A percentile compares a stretch with the other conserved stretches of the same genome.
These are phyloP conservation scores for Nomada fabriciana DNA, from an alignment of 2,888 invertebrate genomes.

Conservation along the genomic window DNA sequence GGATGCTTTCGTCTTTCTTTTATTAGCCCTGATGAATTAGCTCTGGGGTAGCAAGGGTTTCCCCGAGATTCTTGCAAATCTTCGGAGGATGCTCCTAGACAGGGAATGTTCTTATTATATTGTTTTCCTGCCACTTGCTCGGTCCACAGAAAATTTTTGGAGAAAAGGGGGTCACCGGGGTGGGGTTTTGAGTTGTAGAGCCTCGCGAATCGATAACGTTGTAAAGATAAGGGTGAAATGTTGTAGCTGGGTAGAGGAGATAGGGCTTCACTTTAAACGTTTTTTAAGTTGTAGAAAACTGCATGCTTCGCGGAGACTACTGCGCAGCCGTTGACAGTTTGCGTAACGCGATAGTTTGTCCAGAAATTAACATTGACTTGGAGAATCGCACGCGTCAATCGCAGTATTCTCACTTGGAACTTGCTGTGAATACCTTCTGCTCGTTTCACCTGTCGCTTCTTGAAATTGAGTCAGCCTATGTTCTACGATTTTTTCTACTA, in stretches of 20 bases:
- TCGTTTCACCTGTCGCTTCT: slow-evolving; percentile 57
- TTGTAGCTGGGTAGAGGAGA: background rate
- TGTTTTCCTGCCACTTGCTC: too few species aligned
- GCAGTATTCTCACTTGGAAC: too few species aligned
- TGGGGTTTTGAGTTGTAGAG: too few species aligned
- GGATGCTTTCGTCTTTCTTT: slow-evolving; percentile 1
- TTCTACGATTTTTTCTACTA: slow-evolving; percentile 24
- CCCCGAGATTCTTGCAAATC: slow-evolving; percentile 41
- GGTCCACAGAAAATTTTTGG: too few species aligned
- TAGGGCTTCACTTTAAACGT: background rate
- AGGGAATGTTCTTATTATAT: background rate
- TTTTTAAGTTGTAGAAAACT: slow-evolving; percentile 16
- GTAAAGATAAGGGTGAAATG: background rate
- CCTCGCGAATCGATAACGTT: background rate
- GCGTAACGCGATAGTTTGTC: slow-evolving; percentile 21
- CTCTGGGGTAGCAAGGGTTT: slow-evolving; percentile 14
- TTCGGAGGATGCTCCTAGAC: too few species aligned
- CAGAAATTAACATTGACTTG: slow-evolving; percentile 20
- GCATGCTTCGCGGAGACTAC: slow-evolving; percentile 34
- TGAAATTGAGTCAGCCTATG: slow-evolving; percentile 21
- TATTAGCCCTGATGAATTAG: slow-evolving; percentile 11
- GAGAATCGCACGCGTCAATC: slow-evolving; percentile 33
- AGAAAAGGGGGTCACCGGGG: too few species aligned
- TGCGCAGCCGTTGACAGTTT: slow-evolving; percentile 1
- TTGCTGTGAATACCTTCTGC: slow-evolving; percentile 46